A percentile compares a stretch with the other conserved stretches of the same genome.
Conservation (phyloP, 2,888 invertebrate genomes). For the Troides oblongomaculatus region DNA sequence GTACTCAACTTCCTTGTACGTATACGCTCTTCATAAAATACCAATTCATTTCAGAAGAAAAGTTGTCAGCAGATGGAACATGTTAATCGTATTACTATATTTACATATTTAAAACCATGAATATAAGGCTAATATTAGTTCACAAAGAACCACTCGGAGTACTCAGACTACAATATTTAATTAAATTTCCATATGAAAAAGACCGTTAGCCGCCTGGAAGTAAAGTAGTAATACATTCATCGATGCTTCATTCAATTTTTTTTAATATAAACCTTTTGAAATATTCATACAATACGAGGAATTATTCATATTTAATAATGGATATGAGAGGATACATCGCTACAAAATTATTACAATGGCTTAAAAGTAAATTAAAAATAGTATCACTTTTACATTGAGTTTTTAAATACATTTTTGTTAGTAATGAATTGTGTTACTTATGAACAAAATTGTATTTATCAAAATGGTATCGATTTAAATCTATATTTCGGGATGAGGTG, state of each 20-base stretch:
- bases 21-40: background rate
- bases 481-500: background rate
- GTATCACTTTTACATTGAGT: background rate
- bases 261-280: slow-evolving; percentile 35
- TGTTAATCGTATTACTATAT: background rate
- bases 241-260: slow-evolving; percentile 35
- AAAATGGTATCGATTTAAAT: background rate
- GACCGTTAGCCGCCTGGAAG: background rate
- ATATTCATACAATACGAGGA: slow-evolving; percentile 52
- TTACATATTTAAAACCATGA: background rate
- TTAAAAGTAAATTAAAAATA: too few species aligned
- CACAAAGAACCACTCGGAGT: slow-evolving; percentile 1
- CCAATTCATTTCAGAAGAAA: too few species aligned
- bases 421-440: too few species aligned
- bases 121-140: slow-evolving; percentile 1
- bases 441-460: too few species aligned
- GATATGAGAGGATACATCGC: background rate
- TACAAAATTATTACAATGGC: background rate
- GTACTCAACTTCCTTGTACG: background rate
- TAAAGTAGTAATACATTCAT: background rate
- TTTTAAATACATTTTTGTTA: background rate
- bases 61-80: background rate
- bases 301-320: background rate
- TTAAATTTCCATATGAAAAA: slow-evolving; percentile 7
- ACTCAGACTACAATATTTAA: background rate